phyloP scores from a whole-genome alignment of 2,888 invertebrate species.

The Ectemnius lituratus region DNA sequence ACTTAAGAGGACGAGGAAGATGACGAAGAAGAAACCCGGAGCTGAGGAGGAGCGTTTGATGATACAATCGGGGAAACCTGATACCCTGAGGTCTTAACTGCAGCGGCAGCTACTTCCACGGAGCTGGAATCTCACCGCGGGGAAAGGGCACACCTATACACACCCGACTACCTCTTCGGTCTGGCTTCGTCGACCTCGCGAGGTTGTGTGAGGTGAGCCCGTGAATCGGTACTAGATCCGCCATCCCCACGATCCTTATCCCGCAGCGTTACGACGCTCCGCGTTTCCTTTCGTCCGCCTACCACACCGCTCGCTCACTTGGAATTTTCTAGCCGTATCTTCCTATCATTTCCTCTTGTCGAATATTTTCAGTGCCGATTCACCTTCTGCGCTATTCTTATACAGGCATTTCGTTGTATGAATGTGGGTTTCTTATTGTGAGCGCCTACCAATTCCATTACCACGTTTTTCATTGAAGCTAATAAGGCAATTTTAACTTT shows the following conservation, averaged over 20 bases:
- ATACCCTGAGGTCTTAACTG: constrained; percentile 73
- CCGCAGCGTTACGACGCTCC: constrained; percentile 40
- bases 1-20: constrained; percentile 30
- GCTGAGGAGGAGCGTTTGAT: constrained; percentile 62
- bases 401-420: no score
- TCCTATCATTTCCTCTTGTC: constrained; percentile 27
- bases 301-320: constrained; percentile 38
- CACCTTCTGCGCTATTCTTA: no score
- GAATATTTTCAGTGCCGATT: no score
- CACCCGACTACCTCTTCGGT: no score
- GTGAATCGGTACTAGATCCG: constrained; percentile 56
- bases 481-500: no score
- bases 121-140: constrained; percentile 63
- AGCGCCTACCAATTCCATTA: no score
- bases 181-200: no score
- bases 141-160: constrained; percentile 45
- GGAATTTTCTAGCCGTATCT: constrained; percentile 27
- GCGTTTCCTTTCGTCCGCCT: constrained; percentile 54
- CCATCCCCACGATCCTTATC: constrained; percentile 58
- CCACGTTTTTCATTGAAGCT: no score
- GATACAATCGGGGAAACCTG: constrained; percentile 73
- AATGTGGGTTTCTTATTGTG: no score
- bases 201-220: constrained; percentile 31
- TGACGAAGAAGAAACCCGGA: constrained; percentile 60
- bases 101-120: constrained; percentile 68